A percentile compares a stretch with the other conserved stretches of the same genome.
phyloP scores from a whole-genome alignment of 2,113 vertebrate genomes.

The Himantopus leucocephalus region DNA sequence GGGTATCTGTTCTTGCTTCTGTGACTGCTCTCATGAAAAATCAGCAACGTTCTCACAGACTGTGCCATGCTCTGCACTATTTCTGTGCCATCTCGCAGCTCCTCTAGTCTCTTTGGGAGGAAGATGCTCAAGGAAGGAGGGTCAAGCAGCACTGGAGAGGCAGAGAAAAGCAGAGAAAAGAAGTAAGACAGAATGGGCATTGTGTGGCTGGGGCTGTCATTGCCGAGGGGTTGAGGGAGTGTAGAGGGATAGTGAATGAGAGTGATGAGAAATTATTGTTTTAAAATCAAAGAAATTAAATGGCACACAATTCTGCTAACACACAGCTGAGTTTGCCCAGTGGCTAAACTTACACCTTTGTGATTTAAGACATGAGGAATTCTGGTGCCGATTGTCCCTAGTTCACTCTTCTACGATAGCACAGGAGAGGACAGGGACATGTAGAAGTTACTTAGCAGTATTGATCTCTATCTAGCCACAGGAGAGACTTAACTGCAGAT shows the following conservation, averaged over 20 bases:
- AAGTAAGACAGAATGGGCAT: not conserved
- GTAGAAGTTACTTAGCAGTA: not conserved
- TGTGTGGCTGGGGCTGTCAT: not conserved
- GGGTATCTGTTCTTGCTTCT: not conserved
- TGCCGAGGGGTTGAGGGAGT: slow-evolving; percentile 5
- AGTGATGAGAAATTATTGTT: slow-evolving; percentile 40
- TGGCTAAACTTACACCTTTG: not conserved
- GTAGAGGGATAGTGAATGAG: not conserved
- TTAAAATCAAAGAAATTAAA: not conserved
- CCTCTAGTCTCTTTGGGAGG: not conserved
- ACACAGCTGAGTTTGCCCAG: not conserved
- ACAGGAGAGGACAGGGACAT: not conserved
- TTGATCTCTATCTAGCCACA: not conserved
- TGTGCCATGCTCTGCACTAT: fast-evolving
- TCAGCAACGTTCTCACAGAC: not conserved
- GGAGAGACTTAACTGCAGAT: not conserved
- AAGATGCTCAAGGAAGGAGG: not conserved
- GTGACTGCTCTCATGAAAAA: not conserved
- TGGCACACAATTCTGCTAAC: not conserved
- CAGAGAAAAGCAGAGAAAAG: not conserved
- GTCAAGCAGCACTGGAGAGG: not conserved
- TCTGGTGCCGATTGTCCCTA: fast-evolving
- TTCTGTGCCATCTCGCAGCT: not conserved
- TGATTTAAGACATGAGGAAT: not conserved
- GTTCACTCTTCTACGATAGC: not conserved